Evolutionary conservation across 2,113 vertebrate species (phyloP).

Genomic region (Struthidea cinerea): DNA sequence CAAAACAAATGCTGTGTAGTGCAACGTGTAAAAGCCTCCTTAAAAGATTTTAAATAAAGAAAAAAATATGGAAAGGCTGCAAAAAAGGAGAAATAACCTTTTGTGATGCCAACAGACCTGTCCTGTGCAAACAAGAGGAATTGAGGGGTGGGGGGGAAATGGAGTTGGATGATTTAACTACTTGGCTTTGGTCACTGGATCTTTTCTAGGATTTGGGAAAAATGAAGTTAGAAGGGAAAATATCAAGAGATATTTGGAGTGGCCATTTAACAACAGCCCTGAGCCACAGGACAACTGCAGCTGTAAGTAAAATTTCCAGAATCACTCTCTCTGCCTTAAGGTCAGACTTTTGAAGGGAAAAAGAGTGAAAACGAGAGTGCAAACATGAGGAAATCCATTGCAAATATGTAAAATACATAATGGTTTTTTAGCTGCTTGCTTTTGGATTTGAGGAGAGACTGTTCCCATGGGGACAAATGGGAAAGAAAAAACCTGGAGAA

Average conservation of each 20-base stretch:
- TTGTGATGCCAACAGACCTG: background rate
- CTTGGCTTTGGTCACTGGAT: background rate
- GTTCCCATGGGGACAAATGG: background rate
- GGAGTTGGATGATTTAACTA: background rate
- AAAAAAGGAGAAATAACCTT: background rate
- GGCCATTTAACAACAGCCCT: background rate
- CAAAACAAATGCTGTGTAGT: background rate
- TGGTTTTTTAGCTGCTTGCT: background rate
- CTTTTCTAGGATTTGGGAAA: background rate
- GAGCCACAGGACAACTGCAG: background rate
- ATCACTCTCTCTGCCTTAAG: background rate
- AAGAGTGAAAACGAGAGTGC: background rate
- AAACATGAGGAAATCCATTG: background rate
- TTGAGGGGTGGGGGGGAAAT: accelerated
- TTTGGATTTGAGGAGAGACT: background rate
- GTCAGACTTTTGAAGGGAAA: background rate
- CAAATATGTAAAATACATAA: background rate
- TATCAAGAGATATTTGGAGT: background rate
- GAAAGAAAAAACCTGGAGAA: background rate
- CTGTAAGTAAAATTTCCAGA: background rate
- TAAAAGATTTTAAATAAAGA: background rate
- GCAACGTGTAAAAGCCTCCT: background rate
- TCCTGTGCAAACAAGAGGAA: background rate
- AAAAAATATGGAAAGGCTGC: background rate
- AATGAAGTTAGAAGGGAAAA: background rate